Evolutionary conservation across 2,113 vertebrate species (phyloP), one percentile per base, ranked within the genome.

Genomic region (Columba livia): DNA sequence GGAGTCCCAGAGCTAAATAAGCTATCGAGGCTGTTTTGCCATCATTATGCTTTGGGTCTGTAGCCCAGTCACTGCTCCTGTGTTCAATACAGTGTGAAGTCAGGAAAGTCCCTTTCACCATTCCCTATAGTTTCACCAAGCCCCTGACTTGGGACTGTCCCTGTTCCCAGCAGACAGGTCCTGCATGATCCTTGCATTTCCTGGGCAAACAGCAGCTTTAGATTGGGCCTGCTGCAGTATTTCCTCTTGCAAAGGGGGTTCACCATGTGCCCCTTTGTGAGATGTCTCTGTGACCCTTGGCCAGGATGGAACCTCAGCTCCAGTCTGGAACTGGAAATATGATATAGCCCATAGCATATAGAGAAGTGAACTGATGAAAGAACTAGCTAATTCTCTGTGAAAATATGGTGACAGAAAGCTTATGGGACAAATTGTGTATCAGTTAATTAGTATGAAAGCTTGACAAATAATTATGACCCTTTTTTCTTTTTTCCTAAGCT

Each of bases 201-300:
- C 9, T 17, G 31, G 71, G 18, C 29, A 50, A 56, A 32, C 8
- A 11, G 10, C 17, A 13, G 0, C 0, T 61, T 77, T 31, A 50
- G 18, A 40, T 85, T 17, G 11, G 7, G 20, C 42, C 44, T 51
- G 48, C 36, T 81, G 57, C 38, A 36, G n/a, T 7, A 19, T 82
- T 60, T 47, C 32, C 20, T 65, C 50, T 42, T 56, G 20, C 54
- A 61, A 16, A 66, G 56, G 9, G 21, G 10, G 25, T 56, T 56
- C 10, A 3, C 12, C 7, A 0, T 0, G 0, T 0, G 1, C 23
- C 14, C 11, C 58, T 88, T 48, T 0, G 0, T 54, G 79, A 64
- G 28, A 5, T 69, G 14, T 21, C 65, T 57, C 62, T 21, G 38
- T n/a, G 21, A 53, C 12, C 11, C 15, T 1, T 2, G 3, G 29